phyloP scores from a whole-genome alignment of 2,797 vertebrate species.

The Phrynocephalus vlangalii region DNA sequence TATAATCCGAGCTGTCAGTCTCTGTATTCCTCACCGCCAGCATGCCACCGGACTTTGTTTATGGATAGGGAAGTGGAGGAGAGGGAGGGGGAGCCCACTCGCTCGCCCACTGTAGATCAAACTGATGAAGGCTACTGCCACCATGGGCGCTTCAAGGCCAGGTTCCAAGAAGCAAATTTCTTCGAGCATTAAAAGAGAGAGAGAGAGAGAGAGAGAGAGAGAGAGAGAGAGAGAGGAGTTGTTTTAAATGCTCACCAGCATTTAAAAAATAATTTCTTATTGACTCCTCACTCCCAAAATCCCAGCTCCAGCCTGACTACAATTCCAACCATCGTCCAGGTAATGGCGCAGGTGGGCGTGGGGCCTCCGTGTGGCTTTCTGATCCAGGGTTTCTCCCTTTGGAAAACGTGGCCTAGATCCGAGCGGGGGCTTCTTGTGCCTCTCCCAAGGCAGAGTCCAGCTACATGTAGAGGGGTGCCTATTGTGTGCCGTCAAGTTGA shows the following conservation, averaged over 20 bases:
- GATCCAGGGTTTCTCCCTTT: not conserved
- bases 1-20: conserved; percentile 22
- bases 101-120: not conserved
- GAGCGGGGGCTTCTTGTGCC: too few relatives aligned
- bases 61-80: not conserved
- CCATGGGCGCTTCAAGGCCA: not conserved
- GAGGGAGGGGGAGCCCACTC: not conserved
- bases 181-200: not conserved
- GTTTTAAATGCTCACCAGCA: not conserved
- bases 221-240: not conserved
- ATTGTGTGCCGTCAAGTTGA: too few relatives aligned
- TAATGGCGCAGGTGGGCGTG: not conserved
- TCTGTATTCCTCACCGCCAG: not conserved
- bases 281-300: too few relatives aligned
- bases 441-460: not conserved
- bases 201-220: too few relatives aligned
- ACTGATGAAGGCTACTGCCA: not conserved
- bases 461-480: not conserved
- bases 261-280: not conserved
- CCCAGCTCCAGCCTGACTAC: too few relatives aligned
- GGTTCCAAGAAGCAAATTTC: not conserved
- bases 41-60: not conserved
- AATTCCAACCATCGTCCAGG: too few relatives aligned
- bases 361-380: not conserved
- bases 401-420: not conserved